Conservation (phyloP, 2,113 vertebrate genomes). For the Aptenodytes forsteri region DNA sequence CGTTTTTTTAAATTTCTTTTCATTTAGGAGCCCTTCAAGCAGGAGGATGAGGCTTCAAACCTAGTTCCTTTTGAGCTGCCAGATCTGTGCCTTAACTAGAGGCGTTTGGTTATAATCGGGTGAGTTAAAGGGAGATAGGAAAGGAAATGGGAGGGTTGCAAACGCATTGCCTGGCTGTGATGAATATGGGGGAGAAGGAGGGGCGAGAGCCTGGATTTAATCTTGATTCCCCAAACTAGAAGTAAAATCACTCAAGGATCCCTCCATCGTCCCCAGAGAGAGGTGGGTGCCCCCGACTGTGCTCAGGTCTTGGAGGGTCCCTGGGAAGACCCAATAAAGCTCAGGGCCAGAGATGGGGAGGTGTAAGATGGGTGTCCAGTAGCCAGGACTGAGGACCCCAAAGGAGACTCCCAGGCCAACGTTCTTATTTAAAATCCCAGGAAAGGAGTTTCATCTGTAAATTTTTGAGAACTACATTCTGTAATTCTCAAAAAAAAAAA, state of each 20-base stretch:
- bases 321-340: background rate
- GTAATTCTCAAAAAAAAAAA: background rate
- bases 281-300: rapidly evolving
- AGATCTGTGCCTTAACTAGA: background rate
- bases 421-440: background rate
- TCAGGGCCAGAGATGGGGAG: background rate
- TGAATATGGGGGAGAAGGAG: background rate
- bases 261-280: background rate
- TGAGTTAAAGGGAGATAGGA: background rate
- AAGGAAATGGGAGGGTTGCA: background rate
- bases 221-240: background rate
- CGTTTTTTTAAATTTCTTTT: background rate
- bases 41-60: background rate
- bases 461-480: background rate
- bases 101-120: rapidly evolving
- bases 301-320: background rate
- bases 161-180: background rate
- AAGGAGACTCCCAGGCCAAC: rapidly evolving
- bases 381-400: background rate
- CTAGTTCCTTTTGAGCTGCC: background rate
- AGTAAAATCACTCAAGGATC: background rate
- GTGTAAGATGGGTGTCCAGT: background rate
- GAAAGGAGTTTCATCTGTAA: background rate
- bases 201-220: background rate
- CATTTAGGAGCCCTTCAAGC: background rate